Evolutionary conservation across 92 coral and sea anemone genomes (phyloP), one percentile per base, ranked within the genome.

Genomic region (Parazoanthus darwini): DNA sequence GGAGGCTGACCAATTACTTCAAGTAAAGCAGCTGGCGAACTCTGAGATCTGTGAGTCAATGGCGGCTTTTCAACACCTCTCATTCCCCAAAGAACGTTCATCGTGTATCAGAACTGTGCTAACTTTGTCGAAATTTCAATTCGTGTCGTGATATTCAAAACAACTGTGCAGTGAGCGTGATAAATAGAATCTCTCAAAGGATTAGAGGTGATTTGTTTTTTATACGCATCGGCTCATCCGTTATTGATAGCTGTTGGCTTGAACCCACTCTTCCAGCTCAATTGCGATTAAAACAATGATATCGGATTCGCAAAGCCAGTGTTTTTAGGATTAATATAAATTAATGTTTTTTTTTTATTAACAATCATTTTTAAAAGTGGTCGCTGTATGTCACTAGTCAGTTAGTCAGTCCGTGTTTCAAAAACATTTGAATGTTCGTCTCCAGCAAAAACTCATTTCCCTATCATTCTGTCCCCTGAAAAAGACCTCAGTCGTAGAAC

Each of bases 81-180:
- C 86, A 82, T 82, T 82, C 65, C 86, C 86, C 86, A 82, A 7
- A 82, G 74, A 38, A 65, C 70, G 76, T 82, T 29, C 75, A 82
- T 82, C 3, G n/a, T 59, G 73, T 38, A 58, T 39, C 26, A 68
- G 22, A 18, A 16, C 9, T 38, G 79, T 36, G 66, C 14, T 23
- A 23, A 66, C 65, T 0, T 8, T n/a, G 54, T 79, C 36, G 22
- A 22, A 13, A 18, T 15, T 11, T 63, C 29, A 38, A 25, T 58
- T 38, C 73, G 36, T 82, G 51, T 25, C 22, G 54, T 63, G 54
- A 37, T 13, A 44, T 22, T 8, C 22, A 2, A 63, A 42, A 38
- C 36, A 9, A 20, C 75, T 16, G 22, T 23, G 4, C 74, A 13
- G 66, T 33, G 75, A 20, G 36, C 54, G 86, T 82, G 86, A 43